Evolutionary conservation across 2,797 vertebrate genomes (phyloP).

Genomic region (Melanitta fusca): DNA sequence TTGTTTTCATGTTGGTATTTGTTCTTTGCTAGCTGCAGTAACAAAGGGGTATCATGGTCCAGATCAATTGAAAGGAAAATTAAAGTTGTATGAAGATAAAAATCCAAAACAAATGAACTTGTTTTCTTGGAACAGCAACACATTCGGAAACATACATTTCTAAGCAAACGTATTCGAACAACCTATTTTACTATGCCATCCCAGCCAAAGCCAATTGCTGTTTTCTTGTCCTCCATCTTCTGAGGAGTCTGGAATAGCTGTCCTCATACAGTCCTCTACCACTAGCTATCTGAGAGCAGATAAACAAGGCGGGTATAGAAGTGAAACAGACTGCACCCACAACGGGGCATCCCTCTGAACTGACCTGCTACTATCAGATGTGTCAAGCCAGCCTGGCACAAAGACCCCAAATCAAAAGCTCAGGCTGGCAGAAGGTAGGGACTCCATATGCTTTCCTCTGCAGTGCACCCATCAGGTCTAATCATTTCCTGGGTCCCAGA

Average conservation of each 20-base stretch:
- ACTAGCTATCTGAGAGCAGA: neutral
- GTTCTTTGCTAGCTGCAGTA: neutral
- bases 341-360: neutral
- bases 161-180: neutral
- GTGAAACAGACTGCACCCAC: neutral
- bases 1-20: neutral
- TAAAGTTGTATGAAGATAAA: neutral
- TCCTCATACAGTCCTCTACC: neutral
- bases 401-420: fast-evolving
- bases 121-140: neutral
- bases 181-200: neutral
- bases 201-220: neutral
- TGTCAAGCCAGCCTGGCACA: neutral
- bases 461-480: neutral
- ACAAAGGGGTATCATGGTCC: neutral
- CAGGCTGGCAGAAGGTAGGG: fast-evolving
- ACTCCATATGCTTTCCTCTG: neutral
- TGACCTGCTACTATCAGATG: fast-evolving
- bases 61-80: neutral
- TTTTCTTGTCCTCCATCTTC: neutral
- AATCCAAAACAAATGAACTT: neutral
- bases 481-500: neutral
- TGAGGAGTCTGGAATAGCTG: neutral
- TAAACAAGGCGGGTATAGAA: neutral
- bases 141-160: neutral